Conservation (phyloP, 2,888 invertebrate species). For the Lycophotia porphyrea region DNA sequence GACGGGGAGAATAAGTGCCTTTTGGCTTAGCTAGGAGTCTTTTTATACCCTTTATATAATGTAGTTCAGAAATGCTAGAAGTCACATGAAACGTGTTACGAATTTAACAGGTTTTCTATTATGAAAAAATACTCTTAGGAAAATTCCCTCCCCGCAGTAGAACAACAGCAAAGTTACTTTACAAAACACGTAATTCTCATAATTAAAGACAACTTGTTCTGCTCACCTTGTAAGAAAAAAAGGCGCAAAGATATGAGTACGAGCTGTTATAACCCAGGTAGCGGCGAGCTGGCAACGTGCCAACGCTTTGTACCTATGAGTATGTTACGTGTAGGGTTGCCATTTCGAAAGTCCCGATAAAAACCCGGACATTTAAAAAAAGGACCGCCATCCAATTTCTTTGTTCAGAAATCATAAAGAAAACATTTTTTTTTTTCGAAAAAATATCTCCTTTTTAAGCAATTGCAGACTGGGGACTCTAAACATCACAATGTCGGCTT, state of each 20-base stretch:
- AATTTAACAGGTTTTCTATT: background rate
- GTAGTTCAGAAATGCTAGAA: too few relatives aligned
- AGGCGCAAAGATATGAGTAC: slow-evolving; percentile 41
- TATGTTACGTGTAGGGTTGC: slow-evolving; percentile 22
- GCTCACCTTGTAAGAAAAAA: slow-evolving; percentile 20
- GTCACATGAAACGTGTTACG: background rate
- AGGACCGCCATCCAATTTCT: background rate
- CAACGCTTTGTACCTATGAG: slow-evolving; percentile 46
- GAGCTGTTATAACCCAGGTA: slow-evolving; percentile 56
- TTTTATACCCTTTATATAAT: too few relatives aligned
- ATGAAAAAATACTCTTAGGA: background rate
- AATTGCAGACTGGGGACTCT: background rate
- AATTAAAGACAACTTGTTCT: slow-evolving; percentile 39
- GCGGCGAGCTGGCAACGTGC: slow-evolving; percentile 37
- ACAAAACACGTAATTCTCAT: background rate
- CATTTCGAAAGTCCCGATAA: background rate
- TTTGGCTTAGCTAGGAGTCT: too few relatives aligned
- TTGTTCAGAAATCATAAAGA: background rate
- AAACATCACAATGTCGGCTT: background rate
- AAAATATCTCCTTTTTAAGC: background rate
- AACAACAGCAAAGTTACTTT: background rate
- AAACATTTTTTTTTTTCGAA: background rate
- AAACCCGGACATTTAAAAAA: background rate
- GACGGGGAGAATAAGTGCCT: too few relatives aligned
- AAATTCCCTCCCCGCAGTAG: background rate